Evolutionary conservation across 2,113 vertebrate species (phyloP), one percentile per base, ranked within the genome.

Genomic region (Abramis brama): DNA sequence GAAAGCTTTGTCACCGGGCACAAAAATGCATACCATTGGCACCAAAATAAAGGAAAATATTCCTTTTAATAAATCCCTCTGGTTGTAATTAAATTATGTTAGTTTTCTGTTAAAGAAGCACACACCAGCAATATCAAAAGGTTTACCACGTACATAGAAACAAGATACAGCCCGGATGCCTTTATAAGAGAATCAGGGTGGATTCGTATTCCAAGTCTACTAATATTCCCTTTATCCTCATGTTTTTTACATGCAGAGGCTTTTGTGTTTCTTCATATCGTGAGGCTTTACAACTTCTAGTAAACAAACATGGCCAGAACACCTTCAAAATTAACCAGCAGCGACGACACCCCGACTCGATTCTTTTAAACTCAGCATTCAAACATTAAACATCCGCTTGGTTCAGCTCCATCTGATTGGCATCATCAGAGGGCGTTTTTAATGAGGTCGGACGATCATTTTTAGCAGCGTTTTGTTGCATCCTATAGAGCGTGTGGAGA

Each of bases 51-150:
- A 15, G 30, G 55, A 73, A 81, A 60, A 62, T 1, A 0, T 13
- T 36, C 21, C 2, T 47, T 36, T 75, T 64, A 62, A 81, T 39
- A 62, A 71, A 23, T 71, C 64, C 66, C 68, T 57, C 27, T 75
- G 85, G 85, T 75, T 30, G 13, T 52, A 86, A 86, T 86, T 86
- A 52, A 52, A 79, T 52, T 47, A 86, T 10, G 47, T 82, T 50
- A 73, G 30, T 70, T 39, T 71, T 60, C 30, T 6, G 12, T 79
- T 73, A 59, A 57, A 55, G 25, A n/a, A 21, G 30, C 36, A 73
- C 52, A 36, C 6, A 64, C 66, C 36, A 57, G 36, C 64, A 71
- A 73, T 86, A 78, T 85, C 57, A 50, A 78, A 50, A 36, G 60
- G 43, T 70, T 79, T 55, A 59, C 30, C 21, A 36, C 10, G 7